Conservation (phyloP, 2,888 invertebrate genomes). For the Microctonus hyperodae region DNA sequence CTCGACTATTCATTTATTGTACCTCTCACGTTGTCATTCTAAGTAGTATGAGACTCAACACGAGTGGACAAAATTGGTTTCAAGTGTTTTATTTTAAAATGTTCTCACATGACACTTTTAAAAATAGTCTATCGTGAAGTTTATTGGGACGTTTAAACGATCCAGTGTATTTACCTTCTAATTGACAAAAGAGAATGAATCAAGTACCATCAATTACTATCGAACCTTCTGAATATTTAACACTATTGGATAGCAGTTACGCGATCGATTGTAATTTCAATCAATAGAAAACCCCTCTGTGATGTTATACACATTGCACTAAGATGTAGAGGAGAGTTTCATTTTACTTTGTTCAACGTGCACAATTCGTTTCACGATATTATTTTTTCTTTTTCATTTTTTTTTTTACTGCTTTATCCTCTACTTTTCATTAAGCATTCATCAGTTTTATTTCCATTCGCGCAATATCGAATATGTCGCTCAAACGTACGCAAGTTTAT, state of each 20-base stretch:
- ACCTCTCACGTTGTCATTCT: neutral
- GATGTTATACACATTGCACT: neutral
- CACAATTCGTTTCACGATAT: neutral
- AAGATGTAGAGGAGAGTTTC: neutral
- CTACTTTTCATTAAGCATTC: neutral
- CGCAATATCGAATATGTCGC: neutral
- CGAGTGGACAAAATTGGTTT: neutral
- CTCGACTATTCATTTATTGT: neutral
- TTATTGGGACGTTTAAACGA: conserved; percentile 8
- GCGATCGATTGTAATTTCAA: conserved; percentile 21
- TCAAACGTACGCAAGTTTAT: neutral
- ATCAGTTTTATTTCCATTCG: neutral
- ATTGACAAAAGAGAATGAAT: conserved; percentile 31
- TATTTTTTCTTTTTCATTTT: too few relatives aligned
- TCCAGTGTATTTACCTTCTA: conserved; percentile 33
- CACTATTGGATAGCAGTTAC: conserved; percentile 10
- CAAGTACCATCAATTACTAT: conserved; percentile 39
- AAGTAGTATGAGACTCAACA: neutral
- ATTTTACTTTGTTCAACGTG: neutral
- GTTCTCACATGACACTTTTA: neutral
- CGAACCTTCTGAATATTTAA: conserved; percentile 38
- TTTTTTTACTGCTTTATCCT: neutral
- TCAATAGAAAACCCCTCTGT: conserved; percentile 11
- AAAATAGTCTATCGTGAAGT: neutral
- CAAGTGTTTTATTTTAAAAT: neutral